Conservation (phyloP, 2,888 invertebrate genomes). For the Argyresthia goedartella region DNA sequence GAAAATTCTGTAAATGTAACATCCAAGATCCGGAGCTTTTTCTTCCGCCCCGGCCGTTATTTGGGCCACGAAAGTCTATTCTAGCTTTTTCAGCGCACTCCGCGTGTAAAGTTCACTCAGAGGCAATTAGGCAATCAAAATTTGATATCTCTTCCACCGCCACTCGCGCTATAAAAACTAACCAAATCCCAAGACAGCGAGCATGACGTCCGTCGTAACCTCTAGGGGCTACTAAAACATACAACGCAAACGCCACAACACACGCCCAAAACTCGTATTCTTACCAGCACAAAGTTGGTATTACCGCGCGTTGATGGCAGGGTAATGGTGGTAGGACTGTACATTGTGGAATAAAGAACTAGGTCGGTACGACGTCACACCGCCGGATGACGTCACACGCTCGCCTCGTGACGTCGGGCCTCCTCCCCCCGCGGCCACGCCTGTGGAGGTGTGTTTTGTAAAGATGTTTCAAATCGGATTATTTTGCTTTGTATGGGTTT, state of each 20-base stretch:
- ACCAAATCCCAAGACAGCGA: background rate
- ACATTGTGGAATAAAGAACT: background rate
- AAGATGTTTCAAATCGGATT: background rate
- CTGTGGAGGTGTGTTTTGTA: constrained; percentile 9
- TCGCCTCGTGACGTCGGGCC: constrained; percentile 39
- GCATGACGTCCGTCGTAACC: background rate
- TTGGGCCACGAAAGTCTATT: too few species aligned
- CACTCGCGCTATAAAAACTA: too few species aligned
- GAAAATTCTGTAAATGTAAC: too few species aligned
- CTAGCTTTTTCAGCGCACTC: too few species aligned
- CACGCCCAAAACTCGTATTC: background rate
- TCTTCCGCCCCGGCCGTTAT: too few species aligned
- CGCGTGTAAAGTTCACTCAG: too few species aligned
- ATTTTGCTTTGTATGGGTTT: constrained; percentile 12
- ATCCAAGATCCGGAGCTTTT: too few species aligned
- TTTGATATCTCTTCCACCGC: too few species aligned
- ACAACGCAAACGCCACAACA: background rate
- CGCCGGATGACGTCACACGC: constrained; percentile 15
- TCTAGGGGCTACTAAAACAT: background rate
- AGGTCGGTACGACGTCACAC: background rate
- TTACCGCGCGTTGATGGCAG: too few species aligned
- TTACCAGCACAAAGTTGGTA: too few species aligned
- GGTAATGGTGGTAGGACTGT: too few species aligned
- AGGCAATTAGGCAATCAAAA: too few species aligned
- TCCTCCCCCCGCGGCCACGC: constrained; percentile 32